Evolutionary conservation across 1,140 invertebrate species (phyloP), one percentile per base, ranked within the genome.

Genomic region (Drosophila teissieri): DNA sequence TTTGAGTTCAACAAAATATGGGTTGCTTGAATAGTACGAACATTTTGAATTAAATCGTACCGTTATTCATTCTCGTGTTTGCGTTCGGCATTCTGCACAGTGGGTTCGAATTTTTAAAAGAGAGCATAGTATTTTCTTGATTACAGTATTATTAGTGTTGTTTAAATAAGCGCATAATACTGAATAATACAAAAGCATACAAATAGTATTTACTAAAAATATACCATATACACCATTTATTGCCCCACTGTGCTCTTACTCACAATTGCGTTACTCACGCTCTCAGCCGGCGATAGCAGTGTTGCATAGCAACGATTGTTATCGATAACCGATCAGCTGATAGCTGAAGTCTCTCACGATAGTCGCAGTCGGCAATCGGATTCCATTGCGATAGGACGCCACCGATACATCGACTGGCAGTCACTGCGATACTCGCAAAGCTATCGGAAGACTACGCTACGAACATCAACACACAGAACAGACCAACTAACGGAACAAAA

Each of bases 291-390:
- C 45, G 45, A 48, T 48, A 48, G 24, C 14, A 48, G 22, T 45
- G 42, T 12, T 45, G 22, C 22, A n/a, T 7, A 27, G 14, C 1
- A 1, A 3, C 17, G 24, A n/a, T 31, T 31, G n/a, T n/a, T 49
- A 49, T 49, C 48, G 48, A 48, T 27, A n/a, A n/a, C 2, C 12
- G 45, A 5, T n/a, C 45, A 48, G 45, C 45, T 48, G 45, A 48
- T 48, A 14, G 8, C 3, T 24, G 19, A 1, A 5, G 4, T 24
- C 1, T 5, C 19, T 14, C 31, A 2, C 31, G 31, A 31, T 31
- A 8, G 31, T 2, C 3, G 24, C 31, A 31, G 7, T 31, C 31
- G 31, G 31, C 7, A 31, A 10, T 31, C 31, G 31, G 31, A 8
- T 8, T 2, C 31, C 31, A 31, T 19, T 2, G 17, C 44, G 44